Percentiles rank a stretch among this genome's conserved stretches.
These are phyloP conservation scores for Apeira syringaria DNA, from an alignment of 2,888 invertebrate species.

Conservation along the genomic window DNA sequence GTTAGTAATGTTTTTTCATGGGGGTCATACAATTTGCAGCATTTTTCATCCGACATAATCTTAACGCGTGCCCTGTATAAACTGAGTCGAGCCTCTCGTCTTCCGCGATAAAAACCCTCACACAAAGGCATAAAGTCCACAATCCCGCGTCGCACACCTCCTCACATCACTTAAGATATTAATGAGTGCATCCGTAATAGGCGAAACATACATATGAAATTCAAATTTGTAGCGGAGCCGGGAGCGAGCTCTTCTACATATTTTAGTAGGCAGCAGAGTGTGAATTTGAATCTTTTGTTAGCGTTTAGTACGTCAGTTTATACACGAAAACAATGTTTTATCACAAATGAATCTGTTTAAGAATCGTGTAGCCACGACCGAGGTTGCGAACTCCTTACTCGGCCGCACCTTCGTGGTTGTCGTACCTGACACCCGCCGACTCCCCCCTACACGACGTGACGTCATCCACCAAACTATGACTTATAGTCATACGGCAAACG, in stretches of 20 bases:
- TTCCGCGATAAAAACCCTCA: conserved; percentile 35
- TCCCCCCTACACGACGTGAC: conserved; percentile 1
- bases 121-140: conserved; percentile 46
- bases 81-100: conserved; percentile 43
- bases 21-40: conserved; percentile 78
- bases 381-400: not conserved
- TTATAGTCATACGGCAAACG: conserved; percentile 75
- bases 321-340: conserved; percentile 64
- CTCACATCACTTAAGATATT: conserved; percentile 82
- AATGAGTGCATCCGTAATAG: conserved; percentile 83
- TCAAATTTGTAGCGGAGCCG: conserved; percentile 80
- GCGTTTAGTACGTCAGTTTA: conserved; percentile 70
- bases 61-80: conserved; percentile 69
- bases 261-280: conserved; percentile 82
- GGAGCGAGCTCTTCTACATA: conserved; percentile 80
- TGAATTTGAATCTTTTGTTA: conserved; percentile 83
- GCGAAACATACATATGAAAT: conserved; percentile 83
- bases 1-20: conserved; percentile 79
- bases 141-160: conserved; percentile 48
- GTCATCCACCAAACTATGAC: conserved; percentile 42
- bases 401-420: too few species aligned
- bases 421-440: not conserved
- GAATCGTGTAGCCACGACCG: conserved; percentile 27
- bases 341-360: conserved; percentile 41
- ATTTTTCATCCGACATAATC: conserved; percentile 78